Evolutionary conservation across 2,113 vertebrate species (phyloP).

Genomic region (Odontophorus gujanensis): DNA sequence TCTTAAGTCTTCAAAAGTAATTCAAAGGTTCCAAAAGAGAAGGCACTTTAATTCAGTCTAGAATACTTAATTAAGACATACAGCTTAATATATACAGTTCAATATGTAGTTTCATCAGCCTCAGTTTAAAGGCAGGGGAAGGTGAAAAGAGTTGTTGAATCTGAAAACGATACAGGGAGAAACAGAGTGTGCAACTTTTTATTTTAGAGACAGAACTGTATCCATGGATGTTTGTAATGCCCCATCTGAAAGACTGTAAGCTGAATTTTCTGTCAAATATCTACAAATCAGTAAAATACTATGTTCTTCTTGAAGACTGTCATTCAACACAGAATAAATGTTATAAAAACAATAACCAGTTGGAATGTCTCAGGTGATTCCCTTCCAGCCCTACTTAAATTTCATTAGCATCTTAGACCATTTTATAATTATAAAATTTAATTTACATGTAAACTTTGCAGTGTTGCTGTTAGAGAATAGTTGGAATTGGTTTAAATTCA

Average conservation of each 20-base stretch:
- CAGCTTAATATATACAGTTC: not conserved
- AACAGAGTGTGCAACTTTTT: not conserved
- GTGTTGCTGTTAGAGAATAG: not conserved
- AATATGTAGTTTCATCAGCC: not conserved
- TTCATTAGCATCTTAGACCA: not conserved
- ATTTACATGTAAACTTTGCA: not conserved
- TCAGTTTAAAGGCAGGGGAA: not conserved
- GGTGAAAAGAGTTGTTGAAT: not conserved
- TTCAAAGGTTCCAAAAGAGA: not conserved
- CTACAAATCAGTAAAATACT: not conserved
- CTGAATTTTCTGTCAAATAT: not conserved
- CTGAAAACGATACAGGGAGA: not conserved
- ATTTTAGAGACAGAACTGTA: not conserved
- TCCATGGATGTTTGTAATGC: not conserved
- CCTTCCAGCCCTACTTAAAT: not conserved
- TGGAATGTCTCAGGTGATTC: not conserved
- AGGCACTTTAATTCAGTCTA: not conserved
- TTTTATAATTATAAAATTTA: not conserved
- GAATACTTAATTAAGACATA: not conserved
- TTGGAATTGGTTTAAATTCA: not conserved
- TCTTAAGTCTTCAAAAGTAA: not conserved
- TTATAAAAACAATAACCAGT: not conserved
- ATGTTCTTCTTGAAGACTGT: not conserved
- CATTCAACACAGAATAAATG: not conserved
- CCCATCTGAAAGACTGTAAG: not conserved